Evolutionary conservation across 2,113 vertebrate genomes (phyloP).

Genomic region (Albula goreensis): DNA sequence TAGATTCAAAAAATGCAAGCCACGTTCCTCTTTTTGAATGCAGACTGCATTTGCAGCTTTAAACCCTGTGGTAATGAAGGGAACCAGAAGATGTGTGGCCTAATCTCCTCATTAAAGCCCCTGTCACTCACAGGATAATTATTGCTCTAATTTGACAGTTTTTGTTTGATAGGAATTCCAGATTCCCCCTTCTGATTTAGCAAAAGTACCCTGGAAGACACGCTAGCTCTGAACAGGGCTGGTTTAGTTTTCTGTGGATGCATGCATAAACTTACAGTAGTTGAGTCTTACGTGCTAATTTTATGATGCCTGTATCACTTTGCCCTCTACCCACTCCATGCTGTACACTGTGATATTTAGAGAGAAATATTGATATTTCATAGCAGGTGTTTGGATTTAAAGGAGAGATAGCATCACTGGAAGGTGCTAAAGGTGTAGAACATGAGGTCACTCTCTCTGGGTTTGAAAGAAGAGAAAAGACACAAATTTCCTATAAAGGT

Average conservation of each 20-base stretch:
- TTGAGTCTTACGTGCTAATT: not conserved
- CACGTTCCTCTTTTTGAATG: not conserved
- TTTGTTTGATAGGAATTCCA: not conserved
- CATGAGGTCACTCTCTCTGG: not conserved
- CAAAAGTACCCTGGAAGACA: not conserved
- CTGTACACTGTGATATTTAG: not conserved
- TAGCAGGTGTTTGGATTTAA: not conserved
- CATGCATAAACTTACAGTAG: not conserved
- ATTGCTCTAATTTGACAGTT: not conserved
- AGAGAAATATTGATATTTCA: not conserved
- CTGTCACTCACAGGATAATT: not conserved
- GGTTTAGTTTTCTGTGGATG: not conserved
- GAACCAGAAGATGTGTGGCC: not conserved
- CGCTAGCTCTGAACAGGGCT: not conserved
- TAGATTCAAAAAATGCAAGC: not conserved
- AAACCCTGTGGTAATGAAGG: not conserved
- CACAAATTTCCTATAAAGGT: not conserved
- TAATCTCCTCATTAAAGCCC: not conserved
- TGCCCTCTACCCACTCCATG: not conserved
- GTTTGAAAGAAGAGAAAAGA: not conserved
- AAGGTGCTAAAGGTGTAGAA: not conserved
- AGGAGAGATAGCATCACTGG: not conserved
- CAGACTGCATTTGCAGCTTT: not conserved
- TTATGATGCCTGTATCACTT: not conserved
- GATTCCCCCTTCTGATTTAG: not conserved